These are phyloP conservation scores for Cromileptes altivelis DNA, from an alignment of 2,113 vertebrate species.

Conservation along the genomic window DNA sequence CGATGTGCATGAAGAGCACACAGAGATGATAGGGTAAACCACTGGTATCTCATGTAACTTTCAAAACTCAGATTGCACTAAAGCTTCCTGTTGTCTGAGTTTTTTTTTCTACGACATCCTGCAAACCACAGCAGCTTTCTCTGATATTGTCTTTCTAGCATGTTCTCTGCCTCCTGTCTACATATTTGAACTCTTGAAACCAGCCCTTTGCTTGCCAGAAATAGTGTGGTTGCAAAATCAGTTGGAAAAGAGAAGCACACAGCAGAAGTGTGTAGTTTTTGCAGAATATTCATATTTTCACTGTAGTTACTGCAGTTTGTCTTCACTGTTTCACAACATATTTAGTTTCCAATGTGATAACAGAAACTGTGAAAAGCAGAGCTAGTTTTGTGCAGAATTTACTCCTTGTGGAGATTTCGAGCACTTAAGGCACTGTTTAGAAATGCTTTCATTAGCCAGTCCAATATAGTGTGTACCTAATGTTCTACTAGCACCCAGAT, in stretches of 20 bases:
- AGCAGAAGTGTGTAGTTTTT: neutral
- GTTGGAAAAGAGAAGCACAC: conserved; percentile 1
- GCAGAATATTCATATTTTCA: conserved; percentile 14
- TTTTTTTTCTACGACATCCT: neutral
- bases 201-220: neutral
- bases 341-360: conserved; percentile 8
- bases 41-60: conserved; percentile 22
- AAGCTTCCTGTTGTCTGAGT: conserved; percentile 3
- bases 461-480: too few relatives aligned
- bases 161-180: neutral
- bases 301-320: neutral
- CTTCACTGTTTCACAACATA: conserved; percentile 13
- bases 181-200: neutral
- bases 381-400: neutral
- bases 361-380: neutral
- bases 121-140: neutral
- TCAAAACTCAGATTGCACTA: neutral
- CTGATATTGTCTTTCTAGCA: neutral
- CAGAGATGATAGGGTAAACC: neutral
- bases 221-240: neutral
- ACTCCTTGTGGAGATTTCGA: neutral
- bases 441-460: neutral
- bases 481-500: too few relatives aligned
- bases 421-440: neutral
- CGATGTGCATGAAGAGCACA: neutral